Evolutionary conservation across 2,113 vertebrate species (phyloP), one percentile per base, ranked within the genome.

Genomic region (Heloderma charlesbogerti): DNA sequence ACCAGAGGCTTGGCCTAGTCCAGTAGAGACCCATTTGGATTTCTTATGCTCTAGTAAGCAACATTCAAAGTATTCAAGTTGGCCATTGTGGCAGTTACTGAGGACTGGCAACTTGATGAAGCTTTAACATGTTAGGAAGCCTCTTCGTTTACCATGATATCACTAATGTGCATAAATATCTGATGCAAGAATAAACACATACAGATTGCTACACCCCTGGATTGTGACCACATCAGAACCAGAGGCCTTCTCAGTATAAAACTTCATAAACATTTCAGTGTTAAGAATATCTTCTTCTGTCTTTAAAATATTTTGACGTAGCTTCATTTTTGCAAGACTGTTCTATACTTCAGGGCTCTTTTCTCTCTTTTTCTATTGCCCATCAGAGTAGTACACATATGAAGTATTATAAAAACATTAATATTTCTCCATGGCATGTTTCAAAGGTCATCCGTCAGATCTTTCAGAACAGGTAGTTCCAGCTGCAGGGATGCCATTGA

Each of bases 391-490:
- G 29, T 57, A 80, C 18, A 88, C 60, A 89, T 87, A 4, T 45
- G 54, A 86, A 89, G 2, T 4, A n/a, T 16, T 87, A 37, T 74
- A 31, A 66, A 90, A 78, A 69, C 75, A 89, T 2, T 95, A 95
- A 95, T 96, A 95, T 95, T 90, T 94, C 89, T 94, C 88, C 89
- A 86, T 94, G 94, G 83, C 93, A 95, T 95, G 89, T 95, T 94
- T 95, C 95, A 96, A 96, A 96, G 95, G 96, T 93, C 95, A 95
- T 91, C 91, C 92, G 94, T 92, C 95, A 96, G 94, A 95, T 78
- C 86, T 92, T 95, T 95, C 95, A 94, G 95, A 94, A 95, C 94
- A 95, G 31, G 34, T 37, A 60, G 80, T 37, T 83, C 34, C 18
- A 4, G 16, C 34, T 9, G 54, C 6, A 20, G 3, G 54, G 34